Percentiles rank a stretch among this genome's conserved stretches.
These are phyloP conservation scores for Formicarius rufipectus DNA, from an alignment of 2,113 vertebrate genomes.

Conservation along the genomic window DNA sequence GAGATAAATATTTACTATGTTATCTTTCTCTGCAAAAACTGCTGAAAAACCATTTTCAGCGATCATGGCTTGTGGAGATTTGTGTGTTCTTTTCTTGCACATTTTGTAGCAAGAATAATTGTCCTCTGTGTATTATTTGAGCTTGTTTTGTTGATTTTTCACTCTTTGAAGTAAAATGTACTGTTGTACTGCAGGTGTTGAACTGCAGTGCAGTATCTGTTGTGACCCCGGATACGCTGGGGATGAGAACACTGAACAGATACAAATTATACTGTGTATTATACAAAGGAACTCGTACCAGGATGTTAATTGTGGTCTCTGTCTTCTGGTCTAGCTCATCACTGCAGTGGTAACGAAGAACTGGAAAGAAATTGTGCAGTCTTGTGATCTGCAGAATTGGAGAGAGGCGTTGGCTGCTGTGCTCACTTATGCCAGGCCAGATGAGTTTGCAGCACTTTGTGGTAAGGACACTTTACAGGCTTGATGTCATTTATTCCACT, in stretches of 20 bases:
- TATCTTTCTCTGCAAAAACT: background rate
- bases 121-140: background rate
- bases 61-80: background rate
- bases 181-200: background rate
- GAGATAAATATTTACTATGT: background rate
- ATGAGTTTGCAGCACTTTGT: conserved; percentile 92
- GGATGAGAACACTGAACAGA: background rate
- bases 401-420: conserved; percentile 93
- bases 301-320: background rate
- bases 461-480: conserved; percentile 71
- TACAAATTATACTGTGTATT: background rate
- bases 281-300: background rate
- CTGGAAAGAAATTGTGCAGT: conserved; percentile 91
- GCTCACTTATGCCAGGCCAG: conserved; percentile 89
- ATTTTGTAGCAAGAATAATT: background rate
- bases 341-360: conserved; percentile 94
- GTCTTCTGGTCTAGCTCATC: conserved; percentile 82
- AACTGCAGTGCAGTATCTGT: background rate
- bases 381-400: conserved; percentile 94
- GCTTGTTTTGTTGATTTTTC: background rate
- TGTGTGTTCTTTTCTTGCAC: background rate
- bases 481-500: background rate
- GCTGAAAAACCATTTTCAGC: background rate
- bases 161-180: background rate
- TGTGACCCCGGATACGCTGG: background rate